phyloP scores from a whole-genome alignment of 2,113 vertebrate genomes.

The Chionodraco myersi region DNA sequence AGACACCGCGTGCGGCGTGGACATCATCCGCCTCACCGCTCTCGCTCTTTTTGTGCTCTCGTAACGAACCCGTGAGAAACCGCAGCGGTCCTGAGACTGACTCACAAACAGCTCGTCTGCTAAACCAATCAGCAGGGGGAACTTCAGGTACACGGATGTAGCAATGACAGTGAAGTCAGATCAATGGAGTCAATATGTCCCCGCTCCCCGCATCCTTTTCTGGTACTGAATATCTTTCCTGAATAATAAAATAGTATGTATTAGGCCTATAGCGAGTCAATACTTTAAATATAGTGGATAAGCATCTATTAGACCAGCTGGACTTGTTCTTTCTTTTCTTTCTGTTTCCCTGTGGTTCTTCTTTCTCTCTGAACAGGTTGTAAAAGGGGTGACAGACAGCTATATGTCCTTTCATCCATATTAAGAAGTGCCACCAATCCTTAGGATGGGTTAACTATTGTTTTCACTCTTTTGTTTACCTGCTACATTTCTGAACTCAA shows the following conservation, averaged over 20 bases:
- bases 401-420: slow-evolving; percentile 65
- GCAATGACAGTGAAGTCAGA: slow-evolving; percentile 53
- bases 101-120: slow-evolving; percentile 60
- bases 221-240: slow-evolving; percentile 70
- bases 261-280: slow-evolving; percentile 70
- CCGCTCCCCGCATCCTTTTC: slow-evolving; percentile 40
- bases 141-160: slow-evolving; percentile 70
- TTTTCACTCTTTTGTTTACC: slow-evolving; percentile 63
- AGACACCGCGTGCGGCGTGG: slow-evolving; percentile 43
- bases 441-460: slow-evolving; percentile 65
- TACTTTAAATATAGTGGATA: slow-evolving; percentile 71
- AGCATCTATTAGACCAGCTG: slow-evolving; percentile 73
- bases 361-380: slow-evolving; percentile 61
- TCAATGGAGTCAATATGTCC: slow-evolving; percentile 38
- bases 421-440: slow-evolving; percentile 78
- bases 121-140: slow-evolving; percentile 57
- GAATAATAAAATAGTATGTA: slow-evolving; percentile 70
- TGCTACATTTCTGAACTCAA: slow-evolving; percentile 72
- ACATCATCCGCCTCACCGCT: slow-evolving; percentile 63
- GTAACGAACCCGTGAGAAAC: slow-evolving; percentile 49
- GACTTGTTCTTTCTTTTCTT: slow-evolving; percentile 53
- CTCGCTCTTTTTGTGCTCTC: slow-evolving; percentile 53
- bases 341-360: slow-evolving; percentile 52
- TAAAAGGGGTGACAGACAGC: slow-evolving; percentile 64
- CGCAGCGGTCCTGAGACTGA: slow-evolving; percentile 41